Conservation (phyloP, 2,797 vertebrate species). For the Coregonus suidteri region DNA sequence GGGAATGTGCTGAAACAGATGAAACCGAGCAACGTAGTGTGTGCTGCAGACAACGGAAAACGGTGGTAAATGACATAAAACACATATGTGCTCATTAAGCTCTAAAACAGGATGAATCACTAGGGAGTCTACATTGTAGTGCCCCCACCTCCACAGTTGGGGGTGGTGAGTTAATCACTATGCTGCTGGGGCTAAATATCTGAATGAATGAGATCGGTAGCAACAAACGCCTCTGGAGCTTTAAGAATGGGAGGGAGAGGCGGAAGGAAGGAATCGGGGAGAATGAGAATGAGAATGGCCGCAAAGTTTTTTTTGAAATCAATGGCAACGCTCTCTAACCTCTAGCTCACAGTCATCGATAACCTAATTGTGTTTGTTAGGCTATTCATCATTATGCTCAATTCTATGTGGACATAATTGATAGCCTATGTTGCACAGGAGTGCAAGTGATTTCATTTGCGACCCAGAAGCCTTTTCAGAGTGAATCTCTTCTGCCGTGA, state of each 20-base stretch:
- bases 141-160: not conserved
- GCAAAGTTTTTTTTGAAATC: not conserved
- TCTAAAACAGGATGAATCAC: not conserved
- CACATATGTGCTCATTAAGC: not conserved
- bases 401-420: not conserved
- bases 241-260: not conserved
- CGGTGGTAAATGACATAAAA: not conserved
- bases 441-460: not conserved
- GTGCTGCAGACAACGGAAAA: not conserved
- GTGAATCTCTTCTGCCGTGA: not conserved
- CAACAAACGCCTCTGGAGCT: not conserved
- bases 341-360: not conserved
- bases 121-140: not conserved
- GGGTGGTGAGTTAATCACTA: not conserved
- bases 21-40: not conserved
- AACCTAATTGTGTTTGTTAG: not conserved
- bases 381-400: not conserved
- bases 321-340: not conserved
- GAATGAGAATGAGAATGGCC: not conserved
- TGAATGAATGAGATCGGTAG: not conserved
- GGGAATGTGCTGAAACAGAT: not conserved
- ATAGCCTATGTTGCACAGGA: not conserved
- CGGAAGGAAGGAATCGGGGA: not conserved
- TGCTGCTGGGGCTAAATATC: not conserved
- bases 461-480: not conserved